Evolutionary conservation across 2,113 vertebrate genomes (phyloP).

Genomic region (Poeciliopsis retropinna): DNA sequence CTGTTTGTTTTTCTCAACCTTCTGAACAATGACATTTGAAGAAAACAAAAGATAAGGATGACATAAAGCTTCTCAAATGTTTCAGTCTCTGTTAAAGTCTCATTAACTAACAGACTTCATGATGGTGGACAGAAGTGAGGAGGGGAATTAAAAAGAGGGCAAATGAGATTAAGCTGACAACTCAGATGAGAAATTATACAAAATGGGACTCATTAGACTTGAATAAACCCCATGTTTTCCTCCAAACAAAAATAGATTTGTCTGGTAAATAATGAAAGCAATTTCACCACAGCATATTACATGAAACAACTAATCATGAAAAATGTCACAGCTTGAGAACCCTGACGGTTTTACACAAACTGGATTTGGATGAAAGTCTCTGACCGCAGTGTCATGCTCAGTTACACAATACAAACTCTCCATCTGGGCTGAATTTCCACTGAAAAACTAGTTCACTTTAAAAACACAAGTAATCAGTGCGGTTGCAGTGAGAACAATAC

Average conservation of each 20-base stretch:
- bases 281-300: constrained; percentile 35
- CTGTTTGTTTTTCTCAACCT: constrained; percentile 5
- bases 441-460: constrained; percentile 9
- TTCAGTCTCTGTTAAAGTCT: constrained; percentile 39
- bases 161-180: constrained; percentile 61
- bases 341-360: constrained; percentile 56
- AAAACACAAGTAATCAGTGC: constrained; percentile 14
- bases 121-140: constrained; percentile 20
- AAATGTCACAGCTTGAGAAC: constrained; percentile 47
- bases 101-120: constrained; percentile 50
- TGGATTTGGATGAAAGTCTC: constrained; percentile 54
- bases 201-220: constrained; percentile 59
- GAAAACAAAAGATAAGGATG: background rate
- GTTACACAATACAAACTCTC: constrained; percentile 20
- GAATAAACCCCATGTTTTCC: constrained; percentile 48
- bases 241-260: constrained; percentile 45
- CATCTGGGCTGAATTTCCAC: background rate
- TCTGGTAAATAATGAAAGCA: constrained; percentile 53
- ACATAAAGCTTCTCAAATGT: constrained; percentile 16
- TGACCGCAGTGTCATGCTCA: constrained; percentile 24
- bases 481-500: constrained; percentile 10
- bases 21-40: constrained; percentile 16
- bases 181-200: constrained; percentile 63
- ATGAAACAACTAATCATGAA: constrained; percentile 61
- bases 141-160: background rate